Base-by-base conservation (phyloP, 2,113 vertebrate genomes). In the Patagioenas fasciata region DNA sequence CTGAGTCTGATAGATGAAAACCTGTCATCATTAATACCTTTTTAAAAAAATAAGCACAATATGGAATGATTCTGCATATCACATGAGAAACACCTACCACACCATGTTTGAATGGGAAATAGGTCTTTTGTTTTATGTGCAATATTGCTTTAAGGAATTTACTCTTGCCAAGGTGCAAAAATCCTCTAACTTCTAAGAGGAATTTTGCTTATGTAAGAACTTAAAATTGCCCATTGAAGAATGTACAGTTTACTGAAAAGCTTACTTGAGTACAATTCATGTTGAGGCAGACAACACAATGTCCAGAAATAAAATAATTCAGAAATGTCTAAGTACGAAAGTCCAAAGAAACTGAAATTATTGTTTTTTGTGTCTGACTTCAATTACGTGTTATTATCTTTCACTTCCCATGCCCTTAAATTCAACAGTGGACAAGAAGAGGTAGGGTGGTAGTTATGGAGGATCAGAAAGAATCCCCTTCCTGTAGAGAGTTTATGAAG, bases 41-140 rank as follows among this genome's bases (percentile, higher is more conserved):
- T 28, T 29, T 25, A 84, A 66, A 36, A 73, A 93, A 87, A 78
- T 24, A 40, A 65, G 6, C 19, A 85, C 14, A 62, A 20, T 15
- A 23, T 11, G 6, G 19, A 69, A 31, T 28, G 18, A 60, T 84
- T 80, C 20, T 66, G 28, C 72, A 16, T 42, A 47, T 42, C 0
- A 0, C 10, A 42, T 31, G 13, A 38, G 28, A 73, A 93, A 66
- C 36, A 67, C 7, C 10, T 71, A 40, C 16, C 5, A 34, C 20
- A 53, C 17, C 38, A 1, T 0, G 0, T 66, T 7, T 80, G 21
- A 19, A 23, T 85, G 38, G 11, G 28, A 62, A 78, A 66, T 9
- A 31, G 5, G 2, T 51, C 28, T 75, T 85, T 25, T 74, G 31
- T 42, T 48, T 82, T 36, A 28, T 16, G 6, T 40, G 28, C 9